Percentiles rank a stretch among this genome's conserved stretches.
Evolutionary conservation across 2,113 vertebrate species (phyloP).

Genomic region (Ahaetulla prasina): DNA sequence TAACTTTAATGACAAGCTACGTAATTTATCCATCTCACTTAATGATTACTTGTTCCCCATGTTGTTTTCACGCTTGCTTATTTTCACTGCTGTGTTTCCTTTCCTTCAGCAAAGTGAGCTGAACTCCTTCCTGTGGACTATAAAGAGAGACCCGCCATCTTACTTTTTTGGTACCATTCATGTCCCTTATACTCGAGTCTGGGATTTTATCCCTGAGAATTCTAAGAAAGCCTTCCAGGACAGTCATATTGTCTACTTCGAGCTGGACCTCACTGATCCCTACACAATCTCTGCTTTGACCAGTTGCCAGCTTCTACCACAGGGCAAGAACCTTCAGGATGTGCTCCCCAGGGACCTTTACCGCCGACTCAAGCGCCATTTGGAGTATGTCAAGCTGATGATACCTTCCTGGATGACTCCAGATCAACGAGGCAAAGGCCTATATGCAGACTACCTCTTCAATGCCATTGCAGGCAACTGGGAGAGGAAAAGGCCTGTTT

Average conservation of each 20-base stretch:
- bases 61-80: neutral
- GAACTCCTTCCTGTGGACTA: constrained; percentile 90
- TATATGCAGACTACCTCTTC: constrained; percentile 88
- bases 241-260: constrained; percentile 83
- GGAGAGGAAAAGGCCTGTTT: constrained; percentile 84
- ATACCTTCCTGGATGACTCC: constrained; percentile 90
- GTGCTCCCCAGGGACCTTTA: constrained; percentile 83
- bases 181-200: constrained; percentile 83
- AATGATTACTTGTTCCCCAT: neutral
- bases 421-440: constrained; percentile 81
- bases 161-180: constrained; percentile 90
- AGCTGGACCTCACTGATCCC: constrained; percentile 86
- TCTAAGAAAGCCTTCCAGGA: constrained; percentile 86
- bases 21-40: neutral
- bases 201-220: constrained; percentile 86
- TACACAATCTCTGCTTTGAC: constrained; percentile 81
- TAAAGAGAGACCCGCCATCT: constrained; percentile 82
- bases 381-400: constrained; percentile 87
- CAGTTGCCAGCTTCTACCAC: constrained; percentile 83
- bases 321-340: constrained; percentile 82
- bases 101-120: constrained; percentile 78
- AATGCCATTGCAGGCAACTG: constrained; percentile 88
- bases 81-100: constrained; percentile 47
- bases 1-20: neutral
- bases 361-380: constrained; percentile 76